Evolutionary conservation across 2,113 vertebrate genomes (phyloP).

Genomic region (Laterallus jamaicensis): DNA sequence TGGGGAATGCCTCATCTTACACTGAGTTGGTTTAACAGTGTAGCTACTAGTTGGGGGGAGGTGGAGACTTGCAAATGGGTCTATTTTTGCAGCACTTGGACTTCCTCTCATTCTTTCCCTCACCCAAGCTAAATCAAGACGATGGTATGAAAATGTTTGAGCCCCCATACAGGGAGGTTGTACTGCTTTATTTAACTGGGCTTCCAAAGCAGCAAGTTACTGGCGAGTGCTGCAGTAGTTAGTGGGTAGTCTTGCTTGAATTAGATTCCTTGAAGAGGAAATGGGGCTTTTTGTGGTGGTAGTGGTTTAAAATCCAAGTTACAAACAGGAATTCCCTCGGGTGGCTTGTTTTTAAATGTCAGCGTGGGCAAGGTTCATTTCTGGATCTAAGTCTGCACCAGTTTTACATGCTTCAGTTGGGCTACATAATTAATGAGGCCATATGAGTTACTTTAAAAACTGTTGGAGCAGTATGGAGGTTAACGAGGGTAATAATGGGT

Average conservation of each 20-base stretch:
- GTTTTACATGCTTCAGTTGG: not conserved
- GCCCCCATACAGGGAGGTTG: not conserved
- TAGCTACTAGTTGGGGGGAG: too few relatives aligned
- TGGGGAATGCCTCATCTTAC: too few relatives aligned
- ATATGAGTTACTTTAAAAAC: not conserved
- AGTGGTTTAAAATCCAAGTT: not conserved
- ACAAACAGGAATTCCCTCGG: not conserved
- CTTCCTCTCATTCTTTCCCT: not conserved
- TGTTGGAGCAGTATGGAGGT: not conserved
- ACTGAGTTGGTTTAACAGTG: accelerated
- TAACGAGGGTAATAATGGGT: not conserved
- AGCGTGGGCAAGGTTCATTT: accelerated
- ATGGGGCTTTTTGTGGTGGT: not conserved
- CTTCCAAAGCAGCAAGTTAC: not conserved
- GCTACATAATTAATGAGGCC: not conserved
- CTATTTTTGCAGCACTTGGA: not conserved
- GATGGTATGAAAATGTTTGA: not conserved
- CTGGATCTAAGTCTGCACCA: not conserved
- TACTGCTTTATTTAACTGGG: too few relatives aligned
- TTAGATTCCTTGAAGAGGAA: not conserved
- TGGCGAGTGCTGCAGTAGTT: not conserved
- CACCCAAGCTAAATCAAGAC: too few relatives aligned
- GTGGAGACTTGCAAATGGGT: not conserved
- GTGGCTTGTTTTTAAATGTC: not conserved
- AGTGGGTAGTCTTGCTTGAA: not conserved